Conservation (phyloP, 2,888 invertebrate genomes). For the Chelonus formosanus region DNA sequence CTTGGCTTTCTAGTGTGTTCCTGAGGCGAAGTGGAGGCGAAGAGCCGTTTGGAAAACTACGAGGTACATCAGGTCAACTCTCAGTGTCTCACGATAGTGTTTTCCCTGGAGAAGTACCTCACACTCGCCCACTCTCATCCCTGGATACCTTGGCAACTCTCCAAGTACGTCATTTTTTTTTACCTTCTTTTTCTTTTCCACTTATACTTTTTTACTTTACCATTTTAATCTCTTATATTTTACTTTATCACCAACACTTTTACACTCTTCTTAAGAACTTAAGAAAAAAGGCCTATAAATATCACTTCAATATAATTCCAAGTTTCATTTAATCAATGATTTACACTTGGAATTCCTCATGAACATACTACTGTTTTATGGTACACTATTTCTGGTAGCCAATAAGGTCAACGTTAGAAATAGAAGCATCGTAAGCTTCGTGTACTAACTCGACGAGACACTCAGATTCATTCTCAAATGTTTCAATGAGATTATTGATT, state of each 20-base stretch:
- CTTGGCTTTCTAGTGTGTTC: constrained; percentile 52
- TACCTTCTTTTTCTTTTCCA: constrained; percentile 10
- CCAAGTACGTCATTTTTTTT: constrained; percentile 52
- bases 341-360: not conserved
- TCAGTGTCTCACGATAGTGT: constrained; percentile 93
- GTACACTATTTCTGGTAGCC: constrained; percentile 42
- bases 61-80: constrained; percentile 68
- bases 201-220: not conserved
- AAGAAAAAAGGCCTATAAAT: not conserved
- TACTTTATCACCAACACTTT: not conserved
- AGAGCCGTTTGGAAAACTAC: constrained; percentile 57
- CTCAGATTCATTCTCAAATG: constrained; percentile 6
- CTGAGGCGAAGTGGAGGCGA: constrained; percentile 54
- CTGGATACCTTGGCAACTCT: constrained; percentile 57
- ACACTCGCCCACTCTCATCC: constrained; percentile 59
- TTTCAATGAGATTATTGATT: constrained; percentile 1
- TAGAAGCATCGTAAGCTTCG: constrained; percentile 33
- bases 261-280: constrained; percentile 15
- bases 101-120: constrained; percentile 77
- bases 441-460: constrained; percentile 3
- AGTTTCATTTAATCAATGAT: not conserved
- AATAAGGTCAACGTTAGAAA: constrained; percentile 46
- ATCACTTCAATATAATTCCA: not conserved
- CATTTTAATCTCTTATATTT: not conserved
- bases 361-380: not conserved